Percentiles rank a stretch among this genome's conserved stretches.
phyloP scores from a whole-genome alignment of 2,797 vertebrate genomes.

The Phalloptychus januarius region DNA sequence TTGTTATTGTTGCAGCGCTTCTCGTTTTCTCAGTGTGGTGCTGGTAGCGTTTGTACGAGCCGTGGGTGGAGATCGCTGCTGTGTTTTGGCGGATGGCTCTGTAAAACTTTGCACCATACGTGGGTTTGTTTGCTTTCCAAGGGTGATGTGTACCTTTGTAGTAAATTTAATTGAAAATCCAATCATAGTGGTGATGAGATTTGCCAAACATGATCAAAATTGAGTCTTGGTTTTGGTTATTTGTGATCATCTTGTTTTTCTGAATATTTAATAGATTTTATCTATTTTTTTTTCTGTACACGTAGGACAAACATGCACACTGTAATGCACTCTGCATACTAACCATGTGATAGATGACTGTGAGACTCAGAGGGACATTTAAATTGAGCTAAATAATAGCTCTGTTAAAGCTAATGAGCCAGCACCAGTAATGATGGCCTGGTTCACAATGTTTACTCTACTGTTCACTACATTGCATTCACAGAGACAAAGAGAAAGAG shows the following conservation, averaged over 20 bases:
- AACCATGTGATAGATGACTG: slow-evolving; percentile 48
- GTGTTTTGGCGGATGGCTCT: slow-evolving; percentile 66
- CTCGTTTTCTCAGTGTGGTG: slow-evolving; percentile 85
- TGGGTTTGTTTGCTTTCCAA: slow-evolving; percentile 55
- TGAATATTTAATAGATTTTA: neutral
- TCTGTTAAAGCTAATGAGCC: slow-evolving; percentile 67
- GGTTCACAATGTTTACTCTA: slow-evolving; percentile 55
- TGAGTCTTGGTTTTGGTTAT: slow-evolving; percentile 20
- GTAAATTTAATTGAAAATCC: slow-evolving; percentile 30
- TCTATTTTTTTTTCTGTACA: slow-evolving; percentile 9
- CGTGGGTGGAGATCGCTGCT: slow-evolving; percentile 85
- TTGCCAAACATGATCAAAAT: slow-evolving; percentile 13
- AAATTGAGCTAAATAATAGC: slow-evolving; percentile 65
- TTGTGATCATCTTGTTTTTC: slow-evolving; percentile 8
- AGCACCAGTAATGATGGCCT: slow-evolving; percentile 55
- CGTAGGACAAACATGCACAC: slow-evolving; percentile 15
- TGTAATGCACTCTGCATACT: slow-evolving; percentile 31
- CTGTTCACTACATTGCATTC: slow-evolving; percentile 38
- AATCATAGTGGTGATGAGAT: slow-evolving; percentile 27
- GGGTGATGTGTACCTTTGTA: slow-evolving; percentile 43
- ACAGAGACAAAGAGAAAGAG: slow-evolving; percentile 31
- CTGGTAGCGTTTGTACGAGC: slow-evolving; percentile 85
- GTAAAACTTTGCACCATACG: slow-evolving; percentile 53
- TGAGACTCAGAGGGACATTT: slow-evolving; percentile 59
- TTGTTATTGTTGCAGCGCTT: slow-evolving; percentile 83